phyloP scores from a whole-genome alignment of 30 jellyfish, hydroid and myxozoan genomes.

The Rhopilema esculentum region DNA sequence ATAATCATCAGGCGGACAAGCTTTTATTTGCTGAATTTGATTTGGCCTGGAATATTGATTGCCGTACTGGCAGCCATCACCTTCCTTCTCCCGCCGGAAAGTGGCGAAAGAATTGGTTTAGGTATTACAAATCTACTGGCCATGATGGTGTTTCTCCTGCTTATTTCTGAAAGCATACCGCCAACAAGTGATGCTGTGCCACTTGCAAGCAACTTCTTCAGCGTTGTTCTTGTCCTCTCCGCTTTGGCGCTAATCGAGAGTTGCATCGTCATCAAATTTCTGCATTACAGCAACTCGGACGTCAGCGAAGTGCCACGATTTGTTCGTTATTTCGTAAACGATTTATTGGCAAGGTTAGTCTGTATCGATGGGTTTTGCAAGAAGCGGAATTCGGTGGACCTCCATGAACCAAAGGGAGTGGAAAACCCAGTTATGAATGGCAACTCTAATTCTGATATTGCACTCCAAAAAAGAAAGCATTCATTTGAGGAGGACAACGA shows the following conservation, averaged over 20 bases:
- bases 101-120: slow-evolving; percentile 83
- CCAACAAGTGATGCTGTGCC: slow-evolving; percentile 85
- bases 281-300: slow-evolving; percentile 34
- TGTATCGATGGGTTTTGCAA: slow-evolving; percentile 28
- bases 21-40: slow-evolving; percentile 77
- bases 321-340: slow-evolving; percentile 52
- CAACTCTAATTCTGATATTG: slow-evolving; percentile 4
- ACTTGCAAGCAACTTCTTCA: slow-evolving; percentile 69
- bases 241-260: slow-evolving; percentile 69
- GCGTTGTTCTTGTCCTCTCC: slow-evolving; percentile 63
- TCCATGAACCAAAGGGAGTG: slow-evolving; percentile 25
- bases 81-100: slow-evolving; percentile 84
- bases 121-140: slow-evolving; percentile 76
- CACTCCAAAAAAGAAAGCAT: slow-evolving; percentile 7
- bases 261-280: slow-evolving; percentile 57
- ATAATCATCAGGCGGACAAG: slow-evolving; percentile 66
- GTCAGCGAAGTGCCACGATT: slow-evolving; percentile 48
- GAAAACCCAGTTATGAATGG: slow-evolving; percentile 58
- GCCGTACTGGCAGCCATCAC: slow-evolving; percentile 77
- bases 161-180: slow-evolving; percentile 74
- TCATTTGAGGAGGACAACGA: slow-evolving; percentile 6
- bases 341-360: slow-evolving; percentile 54
- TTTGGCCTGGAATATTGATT: slow-evolving; percentile 81
- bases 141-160: slow-evolving; percentile 72
- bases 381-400: slow-evolving; percentile 12